phyloP scores from a whole-genome alignment of 2,888 invertebrate species.

The Erpobdella octoculata region DNA sequence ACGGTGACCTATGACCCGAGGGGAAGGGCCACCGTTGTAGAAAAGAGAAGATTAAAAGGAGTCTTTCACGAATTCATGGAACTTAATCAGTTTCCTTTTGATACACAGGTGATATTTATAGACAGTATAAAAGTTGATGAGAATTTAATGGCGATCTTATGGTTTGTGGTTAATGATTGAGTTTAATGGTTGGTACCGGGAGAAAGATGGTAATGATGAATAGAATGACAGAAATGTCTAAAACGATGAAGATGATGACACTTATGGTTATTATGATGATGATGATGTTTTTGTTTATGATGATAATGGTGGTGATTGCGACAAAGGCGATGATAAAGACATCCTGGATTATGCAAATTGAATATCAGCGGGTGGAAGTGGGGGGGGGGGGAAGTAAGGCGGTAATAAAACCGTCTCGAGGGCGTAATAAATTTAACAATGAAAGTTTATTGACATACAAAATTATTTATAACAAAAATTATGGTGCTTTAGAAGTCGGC shows the following conservation, averaged over 20 bases:
- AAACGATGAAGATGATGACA: too few relatives aligned
- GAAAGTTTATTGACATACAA: background rate
- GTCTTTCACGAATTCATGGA: constrained; percentile 31
- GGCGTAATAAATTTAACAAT: background rate
- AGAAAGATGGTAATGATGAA: too few relatives aligned
- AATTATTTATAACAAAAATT: background rate
- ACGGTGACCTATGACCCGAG: background rate
- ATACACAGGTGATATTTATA: constrained; percentile 25
- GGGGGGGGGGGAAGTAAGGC: background rate
- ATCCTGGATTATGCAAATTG: too few relatives aligned
- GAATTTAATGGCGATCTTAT: too few relatives aligned
- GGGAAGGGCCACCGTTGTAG: constrained; percentile 25
- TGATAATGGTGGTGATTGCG: background rate
- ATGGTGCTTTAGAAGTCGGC: too few relatives aligned
- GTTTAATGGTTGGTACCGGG: too few relatives aligned
- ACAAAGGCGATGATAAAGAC: too few relatives aligned
- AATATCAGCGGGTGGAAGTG: background rate
- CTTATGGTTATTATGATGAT: too few relatives aligned
- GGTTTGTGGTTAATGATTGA: too few relatives aligned
- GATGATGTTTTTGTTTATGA: background rate
- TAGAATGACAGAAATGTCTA: too few relatives aligned
- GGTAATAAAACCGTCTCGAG: background rate
- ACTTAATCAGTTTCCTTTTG: constrained; percentile 32
- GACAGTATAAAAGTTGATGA: background rate
- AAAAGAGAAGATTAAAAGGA: constrained; percentile 28